phyloP scores from a whole-genome alignment of 92 coral and sea anemone genomes.

The Hydrozoanthus gracilis region DNA sequence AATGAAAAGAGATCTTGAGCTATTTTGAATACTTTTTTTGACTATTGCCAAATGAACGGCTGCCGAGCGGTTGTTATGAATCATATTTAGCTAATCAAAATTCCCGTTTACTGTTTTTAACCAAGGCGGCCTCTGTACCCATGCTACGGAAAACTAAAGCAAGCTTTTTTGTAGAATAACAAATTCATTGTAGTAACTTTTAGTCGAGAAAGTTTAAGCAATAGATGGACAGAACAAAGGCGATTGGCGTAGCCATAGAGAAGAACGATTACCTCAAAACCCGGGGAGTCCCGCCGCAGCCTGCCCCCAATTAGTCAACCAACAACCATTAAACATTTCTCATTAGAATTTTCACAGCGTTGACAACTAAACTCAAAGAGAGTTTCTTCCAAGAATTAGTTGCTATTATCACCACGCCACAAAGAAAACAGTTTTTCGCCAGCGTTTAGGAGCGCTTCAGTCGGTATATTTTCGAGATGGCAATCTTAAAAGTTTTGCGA shows the following conservation, averaged over 20 bases:
- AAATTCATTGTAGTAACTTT: background rate
- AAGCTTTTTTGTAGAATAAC: too few species aligned
- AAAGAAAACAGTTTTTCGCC: background rate
- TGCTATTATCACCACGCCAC: background rate
- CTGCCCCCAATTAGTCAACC: constrained; percentile 2
- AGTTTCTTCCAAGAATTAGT: background rate
- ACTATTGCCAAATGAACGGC: background rate
- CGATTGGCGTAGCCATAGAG: constrained; percentile 19
- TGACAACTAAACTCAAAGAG: background rate
- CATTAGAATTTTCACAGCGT: background rate
- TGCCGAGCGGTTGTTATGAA: background rate
- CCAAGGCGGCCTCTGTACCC: too few species aligned
- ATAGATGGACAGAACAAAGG: background rate
- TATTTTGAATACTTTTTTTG: constrained; percentile 12
- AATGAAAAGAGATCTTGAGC: constrained; percentile 8
- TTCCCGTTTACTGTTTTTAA: background rate
- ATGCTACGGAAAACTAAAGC: background rate
- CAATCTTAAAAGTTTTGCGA: background rate
- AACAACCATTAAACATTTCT: constrained; percentile 29
- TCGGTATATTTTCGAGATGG: background rate
- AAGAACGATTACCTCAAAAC: constrained; percentile 1
- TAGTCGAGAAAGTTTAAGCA: background rate
- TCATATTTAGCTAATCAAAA: background rate
- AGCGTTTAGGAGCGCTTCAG: background rate
- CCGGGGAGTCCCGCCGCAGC: too few species aligned